Conservation (phyloP, 2,797 vertebrate genomes). For the Diceros bicornis region DNA sequence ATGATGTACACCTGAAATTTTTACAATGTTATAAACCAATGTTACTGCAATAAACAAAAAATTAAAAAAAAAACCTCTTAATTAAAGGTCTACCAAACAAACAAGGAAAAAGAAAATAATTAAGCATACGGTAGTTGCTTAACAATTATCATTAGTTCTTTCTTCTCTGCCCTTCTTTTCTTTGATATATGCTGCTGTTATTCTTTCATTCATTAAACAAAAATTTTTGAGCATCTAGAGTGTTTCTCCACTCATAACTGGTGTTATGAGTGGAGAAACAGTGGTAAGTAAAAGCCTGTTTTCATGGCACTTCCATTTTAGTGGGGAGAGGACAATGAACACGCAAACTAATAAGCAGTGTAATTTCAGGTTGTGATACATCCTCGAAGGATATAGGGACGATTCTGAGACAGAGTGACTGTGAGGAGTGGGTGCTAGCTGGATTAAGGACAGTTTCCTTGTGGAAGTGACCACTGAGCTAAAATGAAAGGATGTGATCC, state of each 20-base stretch:
- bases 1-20: no score
- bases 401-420: not conserved
- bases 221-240: not conserved
- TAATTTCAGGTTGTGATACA: not conserved
- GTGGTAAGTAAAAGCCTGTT: not conserved
- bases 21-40: no score
- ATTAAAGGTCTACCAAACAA: no score
- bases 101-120: not conserved
- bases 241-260: no score
- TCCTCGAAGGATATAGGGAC: not conserved
- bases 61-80: no score
- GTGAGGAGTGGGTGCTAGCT: not conserved
- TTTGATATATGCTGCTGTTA: not conserved
- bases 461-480: not conserved
- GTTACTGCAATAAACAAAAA: no score
- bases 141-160: not conserved
- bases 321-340: not conserved
- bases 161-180: not conserved
- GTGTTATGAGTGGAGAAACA: not conserved
- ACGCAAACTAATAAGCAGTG: not conserved
- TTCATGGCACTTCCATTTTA: not conserved
- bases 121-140: not conserved
- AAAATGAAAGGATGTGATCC: not conserved
- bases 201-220: not conserved
- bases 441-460: not conserved